These are phyloP conservation scores for Choristoneura rosaceana DNA, from an alignment of 2,888 invertebrate genomes.

Conservation along the genomic window DNA sequence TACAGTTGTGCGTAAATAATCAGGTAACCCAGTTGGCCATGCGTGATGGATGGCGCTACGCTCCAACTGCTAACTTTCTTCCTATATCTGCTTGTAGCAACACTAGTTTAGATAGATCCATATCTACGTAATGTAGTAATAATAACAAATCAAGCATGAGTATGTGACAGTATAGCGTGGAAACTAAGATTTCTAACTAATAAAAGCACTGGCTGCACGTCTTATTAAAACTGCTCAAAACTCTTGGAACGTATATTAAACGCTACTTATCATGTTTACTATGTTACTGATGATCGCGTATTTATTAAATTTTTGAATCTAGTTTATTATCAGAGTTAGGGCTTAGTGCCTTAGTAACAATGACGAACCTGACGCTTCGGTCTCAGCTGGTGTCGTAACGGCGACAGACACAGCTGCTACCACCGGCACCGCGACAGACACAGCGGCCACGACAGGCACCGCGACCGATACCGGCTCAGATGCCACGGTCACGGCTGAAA, in stretches of 20 bases:
- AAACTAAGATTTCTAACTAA: constrained; percentile 4
- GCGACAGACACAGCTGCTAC: constrained; percentile 36
- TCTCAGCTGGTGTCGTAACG: constrained; percentile 46
- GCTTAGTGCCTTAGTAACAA: neutral
- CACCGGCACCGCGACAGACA: constrained; percentile 4
- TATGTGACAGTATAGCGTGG: constrained; percentile 10
- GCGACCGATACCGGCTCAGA: constrained; percentile 51
- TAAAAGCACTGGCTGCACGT: neutral
- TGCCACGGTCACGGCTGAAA: constrained; percentile 57
- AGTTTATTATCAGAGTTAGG: neutral
- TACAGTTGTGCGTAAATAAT: constrained; percentile 45
- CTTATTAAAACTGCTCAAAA: neutral
- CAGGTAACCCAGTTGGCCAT: constrained; percentile 60
- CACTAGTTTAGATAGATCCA: constrained; percentile 31
- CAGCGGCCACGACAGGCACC: constrained; percentile 23
- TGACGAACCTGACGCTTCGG: constrained; percentile 65
- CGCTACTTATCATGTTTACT: too few relatives aligned
- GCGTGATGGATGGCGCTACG: constrained; percentile 53
- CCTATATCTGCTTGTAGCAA: constrained; percentile 45
- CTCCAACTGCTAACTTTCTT: constrained; percentile 58
- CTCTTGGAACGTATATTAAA: neutral
- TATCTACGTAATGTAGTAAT: constrained; percentile 16
- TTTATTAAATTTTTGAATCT: neutral
- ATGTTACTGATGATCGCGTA: neutral
- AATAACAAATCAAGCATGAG: constrained; percentile 23